Percentiles rank a stretch among this genome's conserved stretches.
These are phyloP conservation scores for Trogon surrucura DNA, from an alignment of 2,113 vertebrate species.

Conservation along the genomic window DNA sequence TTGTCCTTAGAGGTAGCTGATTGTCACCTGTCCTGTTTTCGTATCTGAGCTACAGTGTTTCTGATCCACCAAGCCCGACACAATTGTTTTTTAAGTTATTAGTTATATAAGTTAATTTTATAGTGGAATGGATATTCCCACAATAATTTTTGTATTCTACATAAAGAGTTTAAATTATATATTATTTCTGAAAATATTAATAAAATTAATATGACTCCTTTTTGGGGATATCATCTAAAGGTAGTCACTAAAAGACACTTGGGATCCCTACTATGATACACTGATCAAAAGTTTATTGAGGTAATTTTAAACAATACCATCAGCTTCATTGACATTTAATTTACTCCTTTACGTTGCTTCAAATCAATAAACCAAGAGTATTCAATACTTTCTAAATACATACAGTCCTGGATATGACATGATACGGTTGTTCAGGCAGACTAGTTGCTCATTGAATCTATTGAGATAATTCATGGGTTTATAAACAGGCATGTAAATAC, in stretches of 20 bases:
- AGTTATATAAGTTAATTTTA: background rate
- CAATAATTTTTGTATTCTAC: background rate
- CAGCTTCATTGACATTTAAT: background rate
- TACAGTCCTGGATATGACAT: background rate
- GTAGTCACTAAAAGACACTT: background rate
- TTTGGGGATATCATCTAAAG: background rate
- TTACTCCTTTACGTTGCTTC: background rate
- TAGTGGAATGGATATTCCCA: background rate
- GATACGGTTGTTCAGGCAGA: background rate
- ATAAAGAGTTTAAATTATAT: background rate
- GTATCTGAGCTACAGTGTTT: background rate
- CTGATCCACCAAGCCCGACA: background rate
- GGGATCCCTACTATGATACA: background rate
- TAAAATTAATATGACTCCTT: background rate
- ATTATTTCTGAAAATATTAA: background rate
- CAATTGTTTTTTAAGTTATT: background rate
- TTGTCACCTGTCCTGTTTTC: background rate
- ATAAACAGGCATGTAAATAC: background rate
- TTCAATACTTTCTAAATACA: background rate
- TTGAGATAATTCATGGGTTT: background rate
- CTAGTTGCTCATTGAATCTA: background rate
- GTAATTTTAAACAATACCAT: background rate
- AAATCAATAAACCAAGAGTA: background rate
- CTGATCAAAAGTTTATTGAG: background rate
- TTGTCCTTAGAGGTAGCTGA: background rate